Base-by-base conservation (phyloP, 2,888 invertebrate species). In the Physocephala rufipes region DNA sequence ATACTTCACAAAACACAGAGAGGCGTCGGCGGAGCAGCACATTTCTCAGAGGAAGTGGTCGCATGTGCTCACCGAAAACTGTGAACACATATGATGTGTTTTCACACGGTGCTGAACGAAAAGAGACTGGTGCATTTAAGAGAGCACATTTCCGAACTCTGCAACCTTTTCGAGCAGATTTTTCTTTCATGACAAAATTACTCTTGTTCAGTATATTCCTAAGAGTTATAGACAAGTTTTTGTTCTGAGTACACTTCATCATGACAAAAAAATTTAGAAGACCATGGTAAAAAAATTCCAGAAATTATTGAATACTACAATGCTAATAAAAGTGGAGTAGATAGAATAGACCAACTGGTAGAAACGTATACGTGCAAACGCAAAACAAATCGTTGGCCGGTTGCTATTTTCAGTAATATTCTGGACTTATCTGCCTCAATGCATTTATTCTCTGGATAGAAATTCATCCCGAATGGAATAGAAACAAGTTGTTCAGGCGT, bases 351-450 rank as follows among this genome's bases (percentile, higher is more conserved):
- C 47, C 62, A 61, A 59, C 49, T 69, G 13, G 36, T 69, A 30
- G 51, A 59, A 61, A 69, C 51, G 16, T 69, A 62, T 16, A 47
- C 47, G 28, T 55, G 47, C 19, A 59, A 59, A 43, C 26, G 49
- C 15, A 58, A 68, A 49, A 68, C 49, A 21, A 68, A 61, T 49
- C 68, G 49, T 49, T 68, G 68, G 68, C 30, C 59, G 30, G 68
- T 68, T 45, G 67, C 67, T 53, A 36, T 61, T 49, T 68, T 36
- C 4, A 7, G 5, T 7, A 36, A 36, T 9, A 4, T 36, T 7
- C 4, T 36, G 4, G 9, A 36, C 9, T 7, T 36, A 4, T 36
- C 36, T 4, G 36, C 36, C 36, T 36, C 4, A 36, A 36, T 36
- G 36, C 5, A 4, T 36, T 7, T 9, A 9, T 36, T 9, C 9